Evolutionary conservation across 1,140 invertebrate genomes (phyloP), one percentile per base, ranked within the genome.

Genomic region (Steinernema feltiae): DNA sequence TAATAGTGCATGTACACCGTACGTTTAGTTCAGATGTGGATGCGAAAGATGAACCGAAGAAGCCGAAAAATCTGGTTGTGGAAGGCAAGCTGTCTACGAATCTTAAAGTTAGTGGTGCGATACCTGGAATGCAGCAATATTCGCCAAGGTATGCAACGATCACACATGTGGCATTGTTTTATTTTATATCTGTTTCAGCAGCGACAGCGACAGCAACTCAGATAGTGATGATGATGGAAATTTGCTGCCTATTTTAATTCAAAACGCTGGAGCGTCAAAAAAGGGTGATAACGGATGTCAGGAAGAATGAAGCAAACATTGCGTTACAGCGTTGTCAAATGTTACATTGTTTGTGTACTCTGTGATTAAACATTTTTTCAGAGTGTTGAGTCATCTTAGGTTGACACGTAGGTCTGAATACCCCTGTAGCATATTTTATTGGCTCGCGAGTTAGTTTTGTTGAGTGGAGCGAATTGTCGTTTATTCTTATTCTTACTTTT

Each of bases 1-100:
- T 3, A 15, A 3, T 63, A 27, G 24, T 17, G 15, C 12, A 41
- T 63, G 7, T 7, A 15, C 15, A 63, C 24, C 53, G 53, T 63
- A 3, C 53, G 53, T 63, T 63, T 63, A 63, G 53, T 63, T 63
- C 53, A 63, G 53, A 63, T 63, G n/a, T n/a, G n/a, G n/a, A n/a
- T n/a, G 53, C 24, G 53, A 21, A 27, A 63, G 53, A 63, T 63
- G 53, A 63, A 21, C 53, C 53, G 53, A 63, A 63, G 53, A 63
- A 63, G 24, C 15, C 53, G 53, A 63, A 63, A 27, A 63, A n/a
- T 12, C 53, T 63, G 53, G 53, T 63, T 21, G 15, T 15, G 24
- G 53, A 63, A 21, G 24, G 12, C 53, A 63, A 27, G 24, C 53
- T 63, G 7, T 21, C 53, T 3, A 17, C 53, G 15, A 27, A 27